Percentiles rank a stretch among this genome's conserved stretches.
Evolutionary conservation across 2,888 invertebrate genomes (phyloP).

Genomic region (Netelia inedita): DNA sequence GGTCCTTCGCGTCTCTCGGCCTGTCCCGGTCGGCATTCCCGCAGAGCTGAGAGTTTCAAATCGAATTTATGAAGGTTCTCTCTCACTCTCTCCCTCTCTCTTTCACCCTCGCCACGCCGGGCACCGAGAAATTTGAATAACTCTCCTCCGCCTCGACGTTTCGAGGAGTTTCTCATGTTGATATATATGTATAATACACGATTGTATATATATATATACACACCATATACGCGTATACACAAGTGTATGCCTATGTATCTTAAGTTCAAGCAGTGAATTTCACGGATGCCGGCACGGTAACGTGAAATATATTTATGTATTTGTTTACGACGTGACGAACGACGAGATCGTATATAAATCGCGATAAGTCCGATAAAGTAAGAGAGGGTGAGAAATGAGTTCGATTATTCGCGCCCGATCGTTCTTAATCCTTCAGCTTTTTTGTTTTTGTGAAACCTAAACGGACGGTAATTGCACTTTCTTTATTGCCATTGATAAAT

Average conservation of each 20-base stretch:
- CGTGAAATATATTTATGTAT: constrained; percentile 31
- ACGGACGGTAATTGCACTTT: background rate
- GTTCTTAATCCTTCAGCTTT: background rate
- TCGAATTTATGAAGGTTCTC: constrained; percentile 53
- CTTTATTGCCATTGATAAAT: background rate
- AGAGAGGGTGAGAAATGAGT: background rate
- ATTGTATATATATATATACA: no score
- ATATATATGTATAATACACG: constrained; percentile 11
- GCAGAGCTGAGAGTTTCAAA: constrained; percentile 50
- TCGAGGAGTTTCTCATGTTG: constrained; percentile 43
- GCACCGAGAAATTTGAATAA: constrained; percentile 57
- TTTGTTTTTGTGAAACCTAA: no score
- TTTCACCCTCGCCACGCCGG: constrained; percentile 1
- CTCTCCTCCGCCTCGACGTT: constrained; percentile 37
- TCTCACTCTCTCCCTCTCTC: constrained; percentile 16
- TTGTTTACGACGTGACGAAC: constrained; percentile 40
- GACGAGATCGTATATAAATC: constrained; percentile 20
- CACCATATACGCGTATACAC: background rate
- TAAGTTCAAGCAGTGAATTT: constrained; percentile 32
- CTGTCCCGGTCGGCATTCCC: constrained; percentile 1
- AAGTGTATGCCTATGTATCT: background rate
- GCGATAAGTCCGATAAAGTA: constrained; percentile 14
- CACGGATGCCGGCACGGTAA: constrained; percentile 13
- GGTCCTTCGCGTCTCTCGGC: constrained; percentile 26
- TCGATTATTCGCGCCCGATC: constrained; percentile 18